Percentiles rank a stretch among this genome's conserved stretches.
phyloP scores from a whole-genome alignment of 2,113 vertebrate species.

The Salvelinus fontinalis region DNA sequence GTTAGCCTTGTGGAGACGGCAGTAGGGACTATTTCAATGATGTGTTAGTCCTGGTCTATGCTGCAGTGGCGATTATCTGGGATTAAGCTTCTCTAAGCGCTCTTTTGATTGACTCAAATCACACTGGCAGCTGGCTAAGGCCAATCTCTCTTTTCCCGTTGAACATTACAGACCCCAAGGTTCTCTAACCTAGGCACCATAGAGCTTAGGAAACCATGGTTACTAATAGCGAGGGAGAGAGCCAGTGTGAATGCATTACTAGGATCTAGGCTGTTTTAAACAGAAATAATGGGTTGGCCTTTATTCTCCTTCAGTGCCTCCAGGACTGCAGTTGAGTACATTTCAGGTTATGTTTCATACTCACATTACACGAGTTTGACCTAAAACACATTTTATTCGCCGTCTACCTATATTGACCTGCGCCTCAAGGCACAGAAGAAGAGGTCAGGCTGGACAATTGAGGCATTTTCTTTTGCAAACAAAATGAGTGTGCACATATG shows the following conservation, averaged over 20 bases:
- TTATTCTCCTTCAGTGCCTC: background rate
- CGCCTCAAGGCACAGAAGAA: background rate
- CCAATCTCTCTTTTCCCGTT: slow-evolving; percentile 42
- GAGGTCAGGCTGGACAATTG: background rate
- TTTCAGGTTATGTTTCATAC: background rate
- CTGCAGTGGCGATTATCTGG: slow-evolving; percentile 63
- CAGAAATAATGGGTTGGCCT: background rate
- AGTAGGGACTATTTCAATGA: slow-evolving; percentile 1
- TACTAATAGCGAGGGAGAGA: slow-evolving; percentile 4
- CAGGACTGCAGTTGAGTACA: background rate
- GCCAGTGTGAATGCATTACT: background rate
- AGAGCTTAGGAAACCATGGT: slow-evolving; percentile 12
- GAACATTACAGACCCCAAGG: slow-evolving; percentile 34
- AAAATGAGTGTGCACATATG: background rate
- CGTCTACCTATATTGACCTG: background rate
- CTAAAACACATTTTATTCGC: no score
- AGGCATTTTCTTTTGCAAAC: background rate
- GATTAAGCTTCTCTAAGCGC: slow-evolving; percentile 67
- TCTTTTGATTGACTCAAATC: slow-evolving; percentile 53
- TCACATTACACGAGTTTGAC: no score
- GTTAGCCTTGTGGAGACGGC: slow-evolving; percentile 15
- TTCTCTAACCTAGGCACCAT: slow-evolving; percentile 6
- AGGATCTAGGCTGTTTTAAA: background rate
- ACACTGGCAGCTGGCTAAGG: slow-evolving; percentile 50
- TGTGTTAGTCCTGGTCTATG: slow-evolving; percentile 7